Conservation (phyloP, 2,797 vertebrate genomes). For the Crocidura indochinensis region DNA sequence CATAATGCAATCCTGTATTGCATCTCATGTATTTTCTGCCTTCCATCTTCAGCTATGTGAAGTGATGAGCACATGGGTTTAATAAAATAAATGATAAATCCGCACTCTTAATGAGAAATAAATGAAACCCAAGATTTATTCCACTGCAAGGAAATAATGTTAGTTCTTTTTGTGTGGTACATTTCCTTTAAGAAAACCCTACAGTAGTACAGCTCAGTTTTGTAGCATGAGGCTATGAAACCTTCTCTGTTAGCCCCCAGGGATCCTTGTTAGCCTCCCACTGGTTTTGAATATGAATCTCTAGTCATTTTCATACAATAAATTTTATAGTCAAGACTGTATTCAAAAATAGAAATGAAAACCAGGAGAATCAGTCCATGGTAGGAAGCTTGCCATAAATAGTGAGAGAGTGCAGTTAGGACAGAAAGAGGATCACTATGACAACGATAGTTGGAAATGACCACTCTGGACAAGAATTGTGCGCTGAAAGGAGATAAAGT, state of each 20-base stretch:
- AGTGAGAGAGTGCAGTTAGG: no score
- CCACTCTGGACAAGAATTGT: no score
- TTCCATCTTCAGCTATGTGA: not conserved
- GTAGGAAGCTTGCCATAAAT: no score
- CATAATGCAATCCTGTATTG: not conserved
- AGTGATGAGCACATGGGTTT: not conserved
- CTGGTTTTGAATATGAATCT: not conserved
- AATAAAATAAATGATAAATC: constrained; percentile 45
- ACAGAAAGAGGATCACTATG: no score
- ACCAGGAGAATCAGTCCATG: no score
- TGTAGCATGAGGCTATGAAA: not conserved
- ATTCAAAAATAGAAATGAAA: no score
- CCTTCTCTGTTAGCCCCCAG: not conserved
- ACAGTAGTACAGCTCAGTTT: not conserved
- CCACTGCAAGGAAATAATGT: not conserved
- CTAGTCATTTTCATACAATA: not conserved
- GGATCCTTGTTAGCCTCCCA: not conserved
- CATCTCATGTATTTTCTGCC: not conserved
- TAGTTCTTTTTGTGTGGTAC: not conserved
- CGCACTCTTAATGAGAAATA: not conserved
- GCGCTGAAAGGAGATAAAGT: no score
- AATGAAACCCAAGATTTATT: not conserved
- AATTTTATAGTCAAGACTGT: not conserved
- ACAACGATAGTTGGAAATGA: no score
- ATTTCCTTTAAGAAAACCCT: not conserved